Conservation (phyloP, 2,797 vertebrate genomes). For the Podarcis siculus region DNA sequence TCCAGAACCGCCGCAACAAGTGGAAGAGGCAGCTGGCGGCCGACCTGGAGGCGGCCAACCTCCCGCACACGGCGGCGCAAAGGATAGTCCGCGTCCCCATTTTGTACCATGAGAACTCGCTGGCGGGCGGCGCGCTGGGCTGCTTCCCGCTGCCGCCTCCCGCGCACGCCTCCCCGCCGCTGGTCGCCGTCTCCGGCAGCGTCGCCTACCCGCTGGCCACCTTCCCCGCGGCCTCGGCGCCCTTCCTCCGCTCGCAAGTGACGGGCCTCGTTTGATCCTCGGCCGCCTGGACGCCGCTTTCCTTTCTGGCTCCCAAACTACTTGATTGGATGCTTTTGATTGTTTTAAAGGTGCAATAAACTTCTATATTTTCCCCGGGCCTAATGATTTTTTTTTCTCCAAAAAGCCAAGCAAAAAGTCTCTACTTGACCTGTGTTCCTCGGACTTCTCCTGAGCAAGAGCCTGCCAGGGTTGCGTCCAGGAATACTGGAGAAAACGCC, state of each 20-base stretch:
- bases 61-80: constrained; percentile 82
- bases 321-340: constrained; percentile 51
- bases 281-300: constrained; percentile 21
- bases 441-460: constrained; percentile 28
- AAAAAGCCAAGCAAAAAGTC: not conserved
- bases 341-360: constrained; percentile 68
- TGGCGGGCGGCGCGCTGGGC: constrained; percentile 77
- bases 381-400: constrained; percentile 1
- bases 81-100: constrained; percentile 92
- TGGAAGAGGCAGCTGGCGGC: constrained; percentile 96
- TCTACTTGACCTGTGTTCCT: not conserved
- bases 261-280: constrained; percentile 86
- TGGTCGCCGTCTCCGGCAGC: constrained; percentile 80
- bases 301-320: constrained; percentile 35
- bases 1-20: constrained; percentile 97
- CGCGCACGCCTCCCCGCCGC: constrained; percentile 75
- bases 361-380: constrained; percentile 33
- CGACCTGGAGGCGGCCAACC: constrained; percentile 88
- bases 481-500: not conserved
- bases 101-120: constrained; percentile 88
- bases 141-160: constrained; percentile 77
- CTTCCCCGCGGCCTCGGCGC: constrained; percentile 85
- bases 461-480: constrained; percentile 26
- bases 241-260: constrained; percentile 89
- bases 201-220: constrained; percentile 85